A percentile compares a stretch with the other conserved stretches of the same genome.
phyloP scores from a whole-genome alignment of 2,113 vertebrate genomes.

The Tragulus kanchil region DNA sequence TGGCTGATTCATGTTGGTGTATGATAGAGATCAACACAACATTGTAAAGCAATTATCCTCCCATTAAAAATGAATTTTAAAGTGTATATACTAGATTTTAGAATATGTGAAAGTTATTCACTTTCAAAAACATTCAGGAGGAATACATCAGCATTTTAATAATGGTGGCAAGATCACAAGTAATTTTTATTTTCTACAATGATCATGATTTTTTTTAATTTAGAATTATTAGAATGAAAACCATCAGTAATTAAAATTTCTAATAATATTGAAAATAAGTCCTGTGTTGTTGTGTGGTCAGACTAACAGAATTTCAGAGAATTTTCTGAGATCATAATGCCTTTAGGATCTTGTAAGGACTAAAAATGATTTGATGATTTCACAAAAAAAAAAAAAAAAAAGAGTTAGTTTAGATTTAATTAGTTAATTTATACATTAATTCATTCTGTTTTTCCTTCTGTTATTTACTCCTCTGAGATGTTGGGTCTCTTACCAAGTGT shows the following conservation, averaged over 20 bases:
- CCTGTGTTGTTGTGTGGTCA: too few species aligned
- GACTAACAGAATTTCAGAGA: too few species aligned
- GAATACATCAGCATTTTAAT: conserved; percentile 16
- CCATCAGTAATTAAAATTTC: neutral
- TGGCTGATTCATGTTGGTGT: too few species aligned
- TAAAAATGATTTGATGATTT: too few species aligned
- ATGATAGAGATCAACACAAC: too few species aligned
- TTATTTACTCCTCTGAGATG: neutral
- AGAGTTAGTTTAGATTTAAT: neutral
- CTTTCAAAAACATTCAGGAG: neutral
- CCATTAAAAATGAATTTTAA: too few species aligned
- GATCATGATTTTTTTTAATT: neutral
- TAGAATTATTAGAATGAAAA: neutral
- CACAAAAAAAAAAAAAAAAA: too few species aligned
- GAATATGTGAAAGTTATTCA: neutral
- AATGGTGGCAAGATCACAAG: neutral
- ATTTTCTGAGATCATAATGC: too few species aligned
- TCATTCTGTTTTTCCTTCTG: conserved; percentile 3
- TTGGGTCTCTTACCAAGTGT: neutral
- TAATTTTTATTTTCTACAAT: conserved; percentile 10
- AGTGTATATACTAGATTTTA: too few species aligned
- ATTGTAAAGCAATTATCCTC: too few species aligned
- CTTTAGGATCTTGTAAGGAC: too few species aligned
- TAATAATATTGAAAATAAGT: too few species aligned
- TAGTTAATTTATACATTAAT: neutral